Base-by-base conservation (phyloP, 2,797 vertebrate genomes). In the Silurus aristotelis region DNA sequence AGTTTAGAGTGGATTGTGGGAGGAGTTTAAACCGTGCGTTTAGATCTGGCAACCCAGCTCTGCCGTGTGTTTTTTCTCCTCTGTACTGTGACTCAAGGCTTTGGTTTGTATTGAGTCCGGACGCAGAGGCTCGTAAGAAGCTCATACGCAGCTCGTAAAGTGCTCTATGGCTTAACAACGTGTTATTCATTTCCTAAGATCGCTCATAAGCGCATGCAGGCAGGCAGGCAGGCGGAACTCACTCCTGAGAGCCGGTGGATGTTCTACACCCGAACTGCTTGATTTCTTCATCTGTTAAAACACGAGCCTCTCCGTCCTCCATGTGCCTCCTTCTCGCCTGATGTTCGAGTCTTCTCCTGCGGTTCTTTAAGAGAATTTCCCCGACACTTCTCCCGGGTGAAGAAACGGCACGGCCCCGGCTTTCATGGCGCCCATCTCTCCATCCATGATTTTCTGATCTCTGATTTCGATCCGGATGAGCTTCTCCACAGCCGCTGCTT, bases 41-140 rank as follows among this genome's bases (percentile, higher is more conserved):
- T 8, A 46, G 66, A 83, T 76, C 71, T 83, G 82, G 82, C 82
- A 83, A 83, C 82, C 82, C 82, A 73, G 1, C n/a, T 22, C 43
- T 13, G n/a, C 43, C 17, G 46, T 9, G 82, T 64, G 58, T 64
- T 64, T 75, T 14, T 64, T 25, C 9, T 10, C 3, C 72, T 25
- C 71, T 75, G 9, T 15, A 2, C n/a, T 83, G 82, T 58, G 70
- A 83, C 82, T 75, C 56, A 1, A 10, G 61, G 72, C 48, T 84
- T 68, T 77, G 56, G 52, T 8, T 43, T 19, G 48, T 48, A 75
- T 61, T 14, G 55, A 14, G 38, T 71, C 56, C 48, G 31, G 22
- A 10, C 31, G 55, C 66, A 80, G 64, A 60, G 66, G 55, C 61
- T 46, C 81, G 3, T 58, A 61, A 58, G 61, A 72, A 19, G 61